Evolutionary conservation across 2,797 vertebrate species (phyloP).

Genomic region (Parambassis ranga): DNA sequence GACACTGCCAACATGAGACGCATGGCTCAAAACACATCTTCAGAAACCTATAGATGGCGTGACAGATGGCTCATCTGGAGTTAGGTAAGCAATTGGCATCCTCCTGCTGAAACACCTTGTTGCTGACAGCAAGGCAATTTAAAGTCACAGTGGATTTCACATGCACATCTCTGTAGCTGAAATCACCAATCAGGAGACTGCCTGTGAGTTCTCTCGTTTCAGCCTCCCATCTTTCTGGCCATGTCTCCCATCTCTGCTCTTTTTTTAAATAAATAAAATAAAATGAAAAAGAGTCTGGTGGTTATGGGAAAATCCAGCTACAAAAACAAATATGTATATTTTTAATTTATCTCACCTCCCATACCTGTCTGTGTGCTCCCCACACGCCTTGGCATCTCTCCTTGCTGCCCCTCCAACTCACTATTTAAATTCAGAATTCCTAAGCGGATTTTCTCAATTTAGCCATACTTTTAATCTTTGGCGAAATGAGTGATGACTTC

Average conservation of each 20-base stretch:
- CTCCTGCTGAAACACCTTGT: constrained; percentile 84
- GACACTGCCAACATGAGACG: too few species aligned
- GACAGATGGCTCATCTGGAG: too few species aligned
- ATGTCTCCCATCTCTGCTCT: constrained; percentile 38
- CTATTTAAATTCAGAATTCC: constrained; percentile 98
- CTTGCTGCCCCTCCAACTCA: constrained; percentile 75
- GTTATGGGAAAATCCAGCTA: constrained; percentile 69
- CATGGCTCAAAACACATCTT: too few species aligned
- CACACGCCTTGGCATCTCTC: constrained; percentile 59
- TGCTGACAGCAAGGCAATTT: constrained; percentile 90
- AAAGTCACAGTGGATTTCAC: constrained; percentile 88
- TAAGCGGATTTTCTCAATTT: constrained; percentile 99
- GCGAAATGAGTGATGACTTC: constrained; percentile 99
- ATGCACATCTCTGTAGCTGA: constrained; percentile 84
- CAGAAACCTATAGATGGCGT: background rate
- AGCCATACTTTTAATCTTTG: constrained; percentile 99
- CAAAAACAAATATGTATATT: constrained; percentile 80
- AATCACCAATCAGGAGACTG: constrained; percentile 73
- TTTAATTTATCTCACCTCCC: constrained; percentile 79
- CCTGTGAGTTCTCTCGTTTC: constrained; percentile 72
- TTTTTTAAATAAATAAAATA: background rate
- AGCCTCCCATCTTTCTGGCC: constrained; percentile 29
- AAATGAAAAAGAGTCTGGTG: constrained; percentile 55
- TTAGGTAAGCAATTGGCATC: constrained; percentile 81
- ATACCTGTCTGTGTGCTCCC: constrained; percentile 71